Conservation (phyloP, 1,140 invertebrate species). For the Papilio polytes region DNA sequence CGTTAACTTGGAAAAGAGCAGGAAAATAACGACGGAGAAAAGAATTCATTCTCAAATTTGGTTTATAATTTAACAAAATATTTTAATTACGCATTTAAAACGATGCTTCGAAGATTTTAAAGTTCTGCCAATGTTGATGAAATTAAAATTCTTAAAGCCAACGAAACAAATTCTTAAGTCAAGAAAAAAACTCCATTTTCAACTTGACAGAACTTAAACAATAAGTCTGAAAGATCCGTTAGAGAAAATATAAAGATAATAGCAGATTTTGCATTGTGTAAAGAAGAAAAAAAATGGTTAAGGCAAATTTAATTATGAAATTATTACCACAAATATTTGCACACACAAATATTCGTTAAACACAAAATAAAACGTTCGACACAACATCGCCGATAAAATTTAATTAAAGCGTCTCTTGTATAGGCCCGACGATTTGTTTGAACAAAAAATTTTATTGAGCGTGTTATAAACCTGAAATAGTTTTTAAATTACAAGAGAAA, state of each 20-base stretch:
- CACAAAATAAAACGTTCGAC: not conserved
- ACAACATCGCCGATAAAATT: not conserved
- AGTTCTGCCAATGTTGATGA: not conserved
- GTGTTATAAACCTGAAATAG: not conserved
- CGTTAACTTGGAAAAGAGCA: too few species aligned
- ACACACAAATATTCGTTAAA: not conserved
- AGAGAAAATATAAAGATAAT: not conserved
- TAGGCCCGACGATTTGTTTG: not conserved
- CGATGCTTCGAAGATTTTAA: not conserved
- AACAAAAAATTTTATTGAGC: too few species aligned
- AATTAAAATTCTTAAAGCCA: not conserved
- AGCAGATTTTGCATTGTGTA: too few species aligned
- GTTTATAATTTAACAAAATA: not conserved
- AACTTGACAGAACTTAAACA: not conserved
- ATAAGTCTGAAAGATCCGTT: not conserved
- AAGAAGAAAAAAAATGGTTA: too few species aligned
- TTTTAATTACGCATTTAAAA: not conserved
- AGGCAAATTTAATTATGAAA: not conserved
- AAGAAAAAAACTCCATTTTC: not conserved
- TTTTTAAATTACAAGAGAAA: too few species aligned
- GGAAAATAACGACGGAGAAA: too few species aligned
- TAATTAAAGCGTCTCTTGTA: slow-evolving; percentile 2
- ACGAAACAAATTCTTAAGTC: not conserved
- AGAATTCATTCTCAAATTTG: not conserved
- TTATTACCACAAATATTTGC: not conserved